These are phyloP conservation scores for Ramphastos sulfuratus DNA, from an alignment of 2,113 vertebrate genomes.

Conservation along the genomic window DNA sequence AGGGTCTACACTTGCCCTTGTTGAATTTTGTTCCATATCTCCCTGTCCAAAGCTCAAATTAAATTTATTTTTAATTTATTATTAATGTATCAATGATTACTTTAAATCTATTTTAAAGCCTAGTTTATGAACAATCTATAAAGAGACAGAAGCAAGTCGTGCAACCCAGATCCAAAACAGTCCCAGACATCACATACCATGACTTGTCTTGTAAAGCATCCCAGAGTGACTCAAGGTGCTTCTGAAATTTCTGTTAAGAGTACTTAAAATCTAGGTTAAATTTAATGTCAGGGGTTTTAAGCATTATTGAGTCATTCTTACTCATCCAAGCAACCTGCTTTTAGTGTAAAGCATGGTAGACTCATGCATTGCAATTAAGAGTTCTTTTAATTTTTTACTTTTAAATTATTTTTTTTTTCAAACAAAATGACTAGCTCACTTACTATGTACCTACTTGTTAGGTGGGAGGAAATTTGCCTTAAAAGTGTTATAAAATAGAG, in stretches of 20 bases:
- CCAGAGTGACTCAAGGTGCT: background rate
- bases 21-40: too few relatives aligned
- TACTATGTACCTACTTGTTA: background rate
- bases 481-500: background rate
- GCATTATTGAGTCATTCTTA: background rate
- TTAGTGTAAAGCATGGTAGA: background rate
- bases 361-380: background rate
- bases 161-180: background rate
- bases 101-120: too few relatives aligned
- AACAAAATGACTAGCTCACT: background rate
- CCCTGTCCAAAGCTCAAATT: too few relatives aligned
- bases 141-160: too few relatives aligned
- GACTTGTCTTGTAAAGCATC: background rate
- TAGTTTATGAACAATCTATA: too few relatives aligned
- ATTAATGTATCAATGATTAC: too few relatives aligned
- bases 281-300: background rate
- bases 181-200: background rate
- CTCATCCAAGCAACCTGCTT: background rate
- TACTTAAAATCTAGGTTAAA: background rate
- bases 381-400: background rate
- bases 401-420: background rate
- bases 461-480: background rate
- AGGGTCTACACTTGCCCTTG: too few relatives aligned
- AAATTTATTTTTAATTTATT: too few relatives aligned
- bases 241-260: background rate